Evolutionary conservation across 2,797 vertebrate species (phyloP).

Genomic region (Dipus sagitta): DNA sequence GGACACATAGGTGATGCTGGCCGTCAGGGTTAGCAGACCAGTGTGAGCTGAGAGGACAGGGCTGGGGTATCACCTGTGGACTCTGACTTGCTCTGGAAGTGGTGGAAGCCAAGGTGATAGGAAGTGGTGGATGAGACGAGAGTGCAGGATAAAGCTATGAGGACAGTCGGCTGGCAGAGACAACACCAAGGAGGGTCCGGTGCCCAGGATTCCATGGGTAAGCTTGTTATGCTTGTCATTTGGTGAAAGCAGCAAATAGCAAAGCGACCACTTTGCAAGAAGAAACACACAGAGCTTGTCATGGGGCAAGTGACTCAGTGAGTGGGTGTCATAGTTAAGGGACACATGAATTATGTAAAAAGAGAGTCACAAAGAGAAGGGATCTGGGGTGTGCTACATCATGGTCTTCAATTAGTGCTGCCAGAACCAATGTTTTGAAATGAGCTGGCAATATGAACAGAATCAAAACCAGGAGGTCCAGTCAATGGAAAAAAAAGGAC

Average conservation of each 20-base stretch:
- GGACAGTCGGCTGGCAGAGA: too few species aligned
- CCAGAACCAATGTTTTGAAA: rapidly evolving
- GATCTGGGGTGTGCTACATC: rapidly evolving
- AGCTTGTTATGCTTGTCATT: neutral
- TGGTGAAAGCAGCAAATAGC: neutral
- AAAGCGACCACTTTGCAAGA: neutral
- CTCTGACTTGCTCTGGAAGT: neutral
- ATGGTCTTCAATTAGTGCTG: rapidly evolving
- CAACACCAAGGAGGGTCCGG: rapidly evolving
- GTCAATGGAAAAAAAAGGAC: rapidly evolving
- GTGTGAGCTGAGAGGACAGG: rapidly evolving
- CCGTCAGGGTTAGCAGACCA: neutral
- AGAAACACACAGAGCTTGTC: rapidly evolving
- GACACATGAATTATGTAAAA: rapidly evolving
- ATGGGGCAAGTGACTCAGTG: rapidly evolving
- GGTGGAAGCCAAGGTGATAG: rapidly evolving
- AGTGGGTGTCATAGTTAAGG: neutral
- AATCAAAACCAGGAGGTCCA: neutral
- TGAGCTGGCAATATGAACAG: rapidly evolving
- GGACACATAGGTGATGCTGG: rapidly evolving
- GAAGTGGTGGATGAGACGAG: rapidly evolving
- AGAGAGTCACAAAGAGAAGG: rapidly evolving
- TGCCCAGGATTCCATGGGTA: rapidly evolving
- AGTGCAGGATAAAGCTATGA: rapidly evolving
- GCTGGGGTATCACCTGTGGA: rapidly evolving